Conservation (phyloP, 1,140 invertebrate species). For the Psix sp. region DNA sequence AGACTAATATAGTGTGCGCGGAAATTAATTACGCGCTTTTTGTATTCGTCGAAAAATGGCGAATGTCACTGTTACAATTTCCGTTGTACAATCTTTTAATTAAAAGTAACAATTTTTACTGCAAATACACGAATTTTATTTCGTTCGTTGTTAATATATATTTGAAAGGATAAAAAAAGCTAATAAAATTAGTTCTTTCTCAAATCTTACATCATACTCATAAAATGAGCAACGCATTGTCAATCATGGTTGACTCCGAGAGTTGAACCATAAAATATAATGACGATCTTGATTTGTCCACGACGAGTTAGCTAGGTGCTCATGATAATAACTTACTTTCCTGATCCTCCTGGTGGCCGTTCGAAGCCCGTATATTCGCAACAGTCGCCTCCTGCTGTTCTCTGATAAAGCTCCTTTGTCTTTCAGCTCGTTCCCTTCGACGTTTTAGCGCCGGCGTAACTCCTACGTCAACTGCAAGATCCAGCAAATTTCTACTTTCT, state of each 20-base stretch:
- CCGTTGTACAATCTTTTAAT: too few species aligned
- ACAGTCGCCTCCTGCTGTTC: conserved; percentile 85
- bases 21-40: conserved; percentile 6
- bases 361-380: conserved; percentile 77
- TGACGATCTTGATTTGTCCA: conserved; percentile 38
- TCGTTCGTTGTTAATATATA: neutral
- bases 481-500: conserved; percentile 52
- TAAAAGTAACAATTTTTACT: neutral
- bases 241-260: too few species aligned
- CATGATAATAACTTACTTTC: conserved; percentile 70
- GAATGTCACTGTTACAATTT: too few species aligned
- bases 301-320: conserved; percentile 30
- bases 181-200: neutral
- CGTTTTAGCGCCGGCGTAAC: conserved; percentile 86
- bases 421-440: conserved; percentile 85
- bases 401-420: conserved; percentile 87
- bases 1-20: conserved; percentile 10
- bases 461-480: conserved; percentile 79
- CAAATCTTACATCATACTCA: too few species aligned
- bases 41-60: too few species aligned
- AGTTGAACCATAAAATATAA: conserved; percentile 34
- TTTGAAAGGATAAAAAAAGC: neutral
- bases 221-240: too few species aligned
- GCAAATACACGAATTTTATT: neutral
- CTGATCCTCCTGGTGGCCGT: conserved; percentile 75